Conservation (phyloP, 2,113 vertebrate genomes). For the Cyprinus carpio region DNA sequence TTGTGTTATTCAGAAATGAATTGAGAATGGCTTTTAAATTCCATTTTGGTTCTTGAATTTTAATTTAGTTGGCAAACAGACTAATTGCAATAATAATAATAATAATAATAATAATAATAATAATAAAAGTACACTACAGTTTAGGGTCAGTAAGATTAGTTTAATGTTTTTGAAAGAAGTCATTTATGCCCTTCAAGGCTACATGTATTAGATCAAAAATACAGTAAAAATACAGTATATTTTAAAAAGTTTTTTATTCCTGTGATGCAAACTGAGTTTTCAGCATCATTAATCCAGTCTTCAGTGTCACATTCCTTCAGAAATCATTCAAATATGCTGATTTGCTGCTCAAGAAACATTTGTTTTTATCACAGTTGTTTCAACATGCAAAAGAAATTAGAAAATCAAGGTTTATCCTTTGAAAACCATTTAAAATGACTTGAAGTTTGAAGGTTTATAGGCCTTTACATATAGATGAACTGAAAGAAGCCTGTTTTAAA, state of each 20-base stretch:
- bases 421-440: too few relatives aligned
- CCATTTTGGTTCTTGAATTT: not conserved
- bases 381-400: too few relatives aligned
- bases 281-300: not conserved
- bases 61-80: not conserved
- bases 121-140: not conserved
- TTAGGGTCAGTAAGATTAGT: not conserved
- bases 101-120: not conserved
- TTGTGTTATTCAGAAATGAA: not conserved
- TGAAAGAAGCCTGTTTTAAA: not conserved
- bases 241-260: too few relatives aligned
- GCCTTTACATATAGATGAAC: not conserved
- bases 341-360: not conserved
- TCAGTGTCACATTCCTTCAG: not conserved
- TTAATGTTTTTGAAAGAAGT: not conserved
- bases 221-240: too few relatives aligned
- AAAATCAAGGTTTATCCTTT: not conserved
- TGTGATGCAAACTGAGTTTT: too few relatives aligned
- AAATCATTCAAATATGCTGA: not conserved
- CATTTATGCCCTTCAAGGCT: not conserved
- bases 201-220: not conserved
- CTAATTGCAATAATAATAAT: not conserved
- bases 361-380: not conserved
- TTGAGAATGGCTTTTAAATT: not conserved
- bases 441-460: not conserved